Percentiles rank a stretch among this genome's conserved stretches.
phyloP scores from a whole-genome alignment of 2,888 invertebrate species.

The Lingula anatina region DNA sequence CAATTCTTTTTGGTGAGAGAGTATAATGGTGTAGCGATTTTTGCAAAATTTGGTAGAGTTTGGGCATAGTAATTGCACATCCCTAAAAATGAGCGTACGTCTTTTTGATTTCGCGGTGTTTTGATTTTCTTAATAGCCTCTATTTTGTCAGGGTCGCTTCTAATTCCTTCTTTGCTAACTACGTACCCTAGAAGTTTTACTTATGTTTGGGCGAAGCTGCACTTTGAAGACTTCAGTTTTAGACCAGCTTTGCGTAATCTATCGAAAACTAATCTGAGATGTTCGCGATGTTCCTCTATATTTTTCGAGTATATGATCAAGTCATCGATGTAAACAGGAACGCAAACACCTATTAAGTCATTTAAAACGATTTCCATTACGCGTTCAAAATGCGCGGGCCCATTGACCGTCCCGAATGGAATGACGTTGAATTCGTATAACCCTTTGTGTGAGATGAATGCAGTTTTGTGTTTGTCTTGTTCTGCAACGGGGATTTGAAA shows the following conservation, averaged over 20 bases:
- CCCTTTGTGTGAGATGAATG: conserved; percentile 10
- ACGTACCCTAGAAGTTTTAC: conserved; percentile 9
- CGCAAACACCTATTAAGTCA: no score
- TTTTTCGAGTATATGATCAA: conserved; percentile 10
- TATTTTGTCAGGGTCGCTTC: conserved; percentile 10
- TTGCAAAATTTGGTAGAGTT: conserved; percentile 12
- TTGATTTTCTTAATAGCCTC: conserved; percentile 8
- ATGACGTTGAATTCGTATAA: conserved; percentile 10
- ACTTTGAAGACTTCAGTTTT: conserved; percentile 13
- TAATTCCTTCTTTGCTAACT: conserved; percentile 8
- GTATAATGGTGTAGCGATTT: conserved; percentile 11
- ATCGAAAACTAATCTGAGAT: conserved; percentile 8
- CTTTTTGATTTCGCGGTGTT: conserved; percentile 9
- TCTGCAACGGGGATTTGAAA: conserved; percentile 12
- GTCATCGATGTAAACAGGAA: conserved; percentile 13
- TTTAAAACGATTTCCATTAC: no score
- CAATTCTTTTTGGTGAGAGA: conserved; percentile 12
- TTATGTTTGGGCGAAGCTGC: conserved; percentile 9
- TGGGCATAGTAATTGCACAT: conserved; percentile 14
- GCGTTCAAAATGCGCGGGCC: conserved; percentile 5
- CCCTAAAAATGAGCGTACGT: conserved; percentile 14
- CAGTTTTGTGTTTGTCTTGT: conserved; percentile 12
- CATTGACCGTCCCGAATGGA: conserved; percentile 12
- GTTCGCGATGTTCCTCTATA: conserved; percentile 11
- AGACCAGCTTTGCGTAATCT: conserved; percentile 6